Conservation (phyloP, 2,888 invertebrate genomes). For the Euplagia quadripunctaria region DNA sequence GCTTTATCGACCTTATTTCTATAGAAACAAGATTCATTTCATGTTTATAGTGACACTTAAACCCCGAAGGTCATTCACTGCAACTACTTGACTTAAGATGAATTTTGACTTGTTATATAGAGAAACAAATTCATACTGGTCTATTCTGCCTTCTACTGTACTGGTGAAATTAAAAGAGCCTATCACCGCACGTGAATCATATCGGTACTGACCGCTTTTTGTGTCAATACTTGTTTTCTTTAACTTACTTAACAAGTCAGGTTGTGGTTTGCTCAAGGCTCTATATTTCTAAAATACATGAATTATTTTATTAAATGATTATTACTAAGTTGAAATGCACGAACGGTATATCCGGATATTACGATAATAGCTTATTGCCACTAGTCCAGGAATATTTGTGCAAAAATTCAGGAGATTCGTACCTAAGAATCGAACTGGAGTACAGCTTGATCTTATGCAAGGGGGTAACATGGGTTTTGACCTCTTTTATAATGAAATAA, state of each 20-base stretch:
- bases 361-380: no score
- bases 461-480: not conserved
- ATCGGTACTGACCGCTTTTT: not conserved
- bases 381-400: not conserved
- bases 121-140: conserved; percentile 48
- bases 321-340: no score
- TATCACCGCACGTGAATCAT: not conserved
- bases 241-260: no score
- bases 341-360: no score
- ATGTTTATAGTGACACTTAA: conserved; percentile 36
- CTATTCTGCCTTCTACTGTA: conserved; percentile 15
- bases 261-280: no score
- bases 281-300: no score
- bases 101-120: conserved; percentile 57
- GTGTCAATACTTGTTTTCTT: not conserved
- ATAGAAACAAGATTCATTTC: conserved; percentile 56
- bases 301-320: no score
- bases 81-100: conserved; percentile 60
- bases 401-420: not conserved
- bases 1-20: conserved; percentile 59
- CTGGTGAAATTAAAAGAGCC: not conserved
- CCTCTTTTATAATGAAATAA: not conserved
- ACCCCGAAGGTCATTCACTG: conserved; percentile 72
- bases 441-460: not conserved
- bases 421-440: not conserved